These are phyloP conservation scores for Aurelia sp. DNA, from an alignment of 30 jellyfish, hydroid and myxozoan genomes.

Conservation along the genomic window DNA sequence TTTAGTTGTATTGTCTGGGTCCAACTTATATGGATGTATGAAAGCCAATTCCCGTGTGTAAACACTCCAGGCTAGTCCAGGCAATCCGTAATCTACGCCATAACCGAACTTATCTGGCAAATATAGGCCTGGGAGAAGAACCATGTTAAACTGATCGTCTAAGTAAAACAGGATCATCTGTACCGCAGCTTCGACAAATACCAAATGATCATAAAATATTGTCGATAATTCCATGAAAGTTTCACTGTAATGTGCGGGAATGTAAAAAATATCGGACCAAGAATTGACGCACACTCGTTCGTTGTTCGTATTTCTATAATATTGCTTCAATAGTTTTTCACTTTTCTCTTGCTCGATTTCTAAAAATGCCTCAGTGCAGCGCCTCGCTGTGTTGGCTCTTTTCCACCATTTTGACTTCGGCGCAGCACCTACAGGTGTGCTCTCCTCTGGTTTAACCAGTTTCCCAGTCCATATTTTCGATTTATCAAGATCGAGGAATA, in stretches of 20 bases:
- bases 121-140: constrained; percentile 39
- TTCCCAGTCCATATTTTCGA: constrained; percentile 63
- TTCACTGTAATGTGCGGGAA: constrained; percentile 41
- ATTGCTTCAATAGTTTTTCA: constrained; percentile 23
- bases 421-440: constrained; percentile 50
- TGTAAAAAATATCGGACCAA: constrained; percentile 76
- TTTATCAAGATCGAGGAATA: constrained; percentile 60
- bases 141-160: constrained; percentile 32
- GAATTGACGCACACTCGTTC: constrained; percentile 61
- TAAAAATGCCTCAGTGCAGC: constrained; percentile 65
- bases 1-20: neutral
- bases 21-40: constrained; percentile 70
- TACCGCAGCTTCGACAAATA: constrained; percentile 73
- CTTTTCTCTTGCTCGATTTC: constrained; percentile 33
- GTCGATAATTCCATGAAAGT: constrained; percentile 41
- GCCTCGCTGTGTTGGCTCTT: constrained; percentile 59
- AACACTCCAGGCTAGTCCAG: constrained; percentile 64
- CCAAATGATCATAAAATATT: constrained; percentile 65
- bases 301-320: constrained; percentile 56
- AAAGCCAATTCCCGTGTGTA: constrained; percentile 57
- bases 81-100: constrained; percentile 40
- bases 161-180: constrained; percentile 38
- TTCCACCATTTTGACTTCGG: constrained; percentile 73
- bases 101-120: constrained; percentile 69
- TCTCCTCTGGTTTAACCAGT: constrained; percentile 19